phyloP scores from a whole-genome alignment of 2,888 invertebrate species.

The Ferrisia virgata region DNA sequence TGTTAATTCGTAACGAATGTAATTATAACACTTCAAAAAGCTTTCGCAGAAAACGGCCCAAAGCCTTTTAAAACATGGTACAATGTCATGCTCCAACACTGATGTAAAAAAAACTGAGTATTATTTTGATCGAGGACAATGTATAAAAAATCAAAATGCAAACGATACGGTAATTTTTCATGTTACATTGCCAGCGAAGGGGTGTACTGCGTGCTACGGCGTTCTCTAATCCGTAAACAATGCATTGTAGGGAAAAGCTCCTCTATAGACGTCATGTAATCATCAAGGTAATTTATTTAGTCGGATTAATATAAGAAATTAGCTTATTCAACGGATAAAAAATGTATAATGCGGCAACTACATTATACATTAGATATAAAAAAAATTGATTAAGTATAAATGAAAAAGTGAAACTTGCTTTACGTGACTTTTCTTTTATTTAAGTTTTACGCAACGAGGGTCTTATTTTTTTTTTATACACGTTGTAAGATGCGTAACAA shows the following conservation, averaged over 20 bases:
- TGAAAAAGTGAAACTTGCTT: background rate
- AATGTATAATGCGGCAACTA: background rate
- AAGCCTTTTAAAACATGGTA: constrained; percentile 18
- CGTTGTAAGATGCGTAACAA: background rate
- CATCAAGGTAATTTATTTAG: constrained; percentile 17
- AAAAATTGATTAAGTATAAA: constrained; percentile 13
- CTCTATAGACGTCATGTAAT: constrained; percentile 5
- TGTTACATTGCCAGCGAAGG: background rate
- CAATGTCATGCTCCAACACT: background rate
- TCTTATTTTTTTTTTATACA: background rate
- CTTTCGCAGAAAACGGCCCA: background rate
- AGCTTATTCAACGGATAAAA: constrained; percentile 5
- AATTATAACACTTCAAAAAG: constrained; percentile 30
- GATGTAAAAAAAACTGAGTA: background rate
- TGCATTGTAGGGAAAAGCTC: background rate
- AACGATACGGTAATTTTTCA: constrained; percentile 14
- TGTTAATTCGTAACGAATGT: constrained; percentile 26
- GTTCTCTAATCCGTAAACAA: constrained; percentile 4
- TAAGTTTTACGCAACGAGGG: background rate
- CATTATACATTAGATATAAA: background rate
- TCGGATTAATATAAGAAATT: constrained; percentile 9
- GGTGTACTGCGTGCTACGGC: background rate
- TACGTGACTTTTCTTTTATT: background rate
- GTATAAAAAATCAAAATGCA: constrained; percentile 7
- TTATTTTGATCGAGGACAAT: constrained; percentile 17